Evolutionary conservation across 2,888 invertebrate genomes (phyloP).

Genomic region (Drosophila tripunctata): DNA sequence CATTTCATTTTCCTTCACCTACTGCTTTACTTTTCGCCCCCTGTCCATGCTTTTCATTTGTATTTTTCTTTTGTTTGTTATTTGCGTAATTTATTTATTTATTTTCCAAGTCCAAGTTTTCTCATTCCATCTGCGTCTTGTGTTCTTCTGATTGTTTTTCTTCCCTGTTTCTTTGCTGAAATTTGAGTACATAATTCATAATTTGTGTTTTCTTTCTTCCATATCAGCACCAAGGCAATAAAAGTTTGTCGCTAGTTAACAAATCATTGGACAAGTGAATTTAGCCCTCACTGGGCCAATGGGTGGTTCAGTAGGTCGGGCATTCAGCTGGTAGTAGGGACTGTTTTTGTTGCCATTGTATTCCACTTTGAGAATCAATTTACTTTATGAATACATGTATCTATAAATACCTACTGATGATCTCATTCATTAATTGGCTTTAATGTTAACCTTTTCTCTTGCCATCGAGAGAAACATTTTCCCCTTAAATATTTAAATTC

Average conservation of each 20-base stretch:
- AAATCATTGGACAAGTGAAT: slow-evolving; percentile 62
- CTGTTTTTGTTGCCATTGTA: not conserved
- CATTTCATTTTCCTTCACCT: not conserved
- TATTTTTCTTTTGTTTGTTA: slow-evolving; percentile 36
- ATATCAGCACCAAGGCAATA: slow-evolving; percentile 60
- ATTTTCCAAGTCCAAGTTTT: slow-evolving; percentile 34
- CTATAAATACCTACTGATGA: not conserved
- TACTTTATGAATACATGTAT: not conserved
- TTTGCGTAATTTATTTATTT: slow-evolving; percentile 71
- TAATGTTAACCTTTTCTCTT: no score
- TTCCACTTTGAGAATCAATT: not conserved
- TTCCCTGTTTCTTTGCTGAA: slow-evolving; percentile 12
- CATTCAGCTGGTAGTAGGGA: not conserved
- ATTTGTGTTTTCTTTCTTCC: slow-evolving; percentile 48
- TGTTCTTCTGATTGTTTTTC: slow-evolving; percentile 7
- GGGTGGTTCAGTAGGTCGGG: not conserved
- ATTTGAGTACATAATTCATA: slow-evolving; percentile 68
- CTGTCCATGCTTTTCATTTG: slow-evolving; percentile 9
- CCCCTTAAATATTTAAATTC: no score
- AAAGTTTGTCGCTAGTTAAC: slow-evolving; percentile 75
- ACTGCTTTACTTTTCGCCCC: slow-evolving; percentile 11
- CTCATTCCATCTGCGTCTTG: not conserved
- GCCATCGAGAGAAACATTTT: no score
- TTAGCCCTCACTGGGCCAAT: slow-evolving; percentile 12
- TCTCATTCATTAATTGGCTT: not conserved